Conservation (phyloP, 2,888 invertebrate species). For the Penaeus monodon region DNA sequence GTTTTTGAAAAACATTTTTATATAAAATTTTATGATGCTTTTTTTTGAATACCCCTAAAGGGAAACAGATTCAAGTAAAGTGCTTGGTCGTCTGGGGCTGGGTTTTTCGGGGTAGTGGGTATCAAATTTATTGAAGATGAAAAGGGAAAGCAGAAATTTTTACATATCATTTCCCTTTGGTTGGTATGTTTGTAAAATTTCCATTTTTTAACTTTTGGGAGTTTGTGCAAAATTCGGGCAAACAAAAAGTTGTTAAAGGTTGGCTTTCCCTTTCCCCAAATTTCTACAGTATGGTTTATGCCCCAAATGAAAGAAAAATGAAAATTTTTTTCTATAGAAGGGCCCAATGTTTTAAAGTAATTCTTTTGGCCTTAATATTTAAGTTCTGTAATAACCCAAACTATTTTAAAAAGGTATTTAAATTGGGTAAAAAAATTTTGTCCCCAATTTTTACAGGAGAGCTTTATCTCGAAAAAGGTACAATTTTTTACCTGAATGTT, state of each 20-base stretch:
- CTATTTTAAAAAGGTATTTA: too few species aligned
- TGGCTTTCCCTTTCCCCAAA: background rate
- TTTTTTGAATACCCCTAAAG: background rate
- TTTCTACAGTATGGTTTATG: background rate
- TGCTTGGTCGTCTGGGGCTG: background rate
- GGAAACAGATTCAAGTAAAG: background rate
- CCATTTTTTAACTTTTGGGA: too few species aligned
- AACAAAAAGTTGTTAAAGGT: background rate
- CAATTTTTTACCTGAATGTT: constrained; percentile 38
- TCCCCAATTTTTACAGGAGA: background rate
- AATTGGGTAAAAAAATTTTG: too few species aligned
- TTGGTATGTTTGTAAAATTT: too few species aligned
- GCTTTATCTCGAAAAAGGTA: constrained; percentile 22
- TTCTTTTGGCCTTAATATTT: constrained; percentile 6
- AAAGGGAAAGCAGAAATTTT: background rate
- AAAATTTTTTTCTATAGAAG: constrained; percentile 7
- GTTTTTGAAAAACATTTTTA: background rate
- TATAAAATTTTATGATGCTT: background rate
- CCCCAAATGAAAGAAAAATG: background rate
- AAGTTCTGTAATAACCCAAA: too few species aligned
- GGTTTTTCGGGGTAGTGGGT: background rate
- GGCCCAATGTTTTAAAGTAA: background rate
- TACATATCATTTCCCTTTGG: background rate
- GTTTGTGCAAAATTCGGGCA: too few species aligned
- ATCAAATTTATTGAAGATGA: background rate